phyloP scores from a whole-genome alignment of 2,113 vertebrate species.

The Oryctolagus cuniculus region DNA sequence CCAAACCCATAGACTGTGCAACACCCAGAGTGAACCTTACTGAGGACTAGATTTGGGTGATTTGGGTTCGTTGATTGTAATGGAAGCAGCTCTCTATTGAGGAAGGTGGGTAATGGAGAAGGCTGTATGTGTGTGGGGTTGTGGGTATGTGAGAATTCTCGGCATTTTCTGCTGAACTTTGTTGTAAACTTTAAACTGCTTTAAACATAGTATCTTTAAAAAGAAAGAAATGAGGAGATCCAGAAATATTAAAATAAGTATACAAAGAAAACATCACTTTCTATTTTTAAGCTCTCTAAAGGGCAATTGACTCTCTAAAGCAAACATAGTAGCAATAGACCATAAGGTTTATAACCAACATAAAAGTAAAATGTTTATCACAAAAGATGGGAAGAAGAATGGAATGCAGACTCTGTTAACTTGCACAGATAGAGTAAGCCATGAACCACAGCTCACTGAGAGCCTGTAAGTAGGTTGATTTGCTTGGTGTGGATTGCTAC shows the following conservation, averaged over 20 bases:
- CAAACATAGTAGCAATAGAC: background rate
- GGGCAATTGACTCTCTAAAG: background rate
- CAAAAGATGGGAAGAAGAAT: background rate
- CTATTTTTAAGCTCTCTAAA: background rate
- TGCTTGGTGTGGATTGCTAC: background rate
- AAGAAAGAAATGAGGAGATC: background rate
- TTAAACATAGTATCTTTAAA: background rate
- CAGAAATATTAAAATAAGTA: background rate
- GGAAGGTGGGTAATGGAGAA: background rate
- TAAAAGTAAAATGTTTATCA: background rate
- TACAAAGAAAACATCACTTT: background rate
- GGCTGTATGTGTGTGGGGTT: too few species aligned
- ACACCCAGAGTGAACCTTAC: background rate
- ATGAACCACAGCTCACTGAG: background rate
- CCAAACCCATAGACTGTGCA: background rate
- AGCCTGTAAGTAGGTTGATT: accelerated
- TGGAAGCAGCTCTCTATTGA: background rate
- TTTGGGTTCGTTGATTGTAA: background rate
- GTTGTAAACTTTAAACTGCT: background rate
- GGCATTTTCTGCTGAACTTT: background rate
- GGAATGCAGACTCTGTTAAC: background rate
- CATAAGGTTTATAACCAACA: background rate
- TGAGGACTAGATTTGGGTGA: background rate
- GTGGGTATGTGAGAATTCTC: background rate
- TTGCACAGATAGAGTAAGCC: background rate